Conservation (phyloP, 2,888 invertebrate species). For the Drosophila monieri region DNA sequence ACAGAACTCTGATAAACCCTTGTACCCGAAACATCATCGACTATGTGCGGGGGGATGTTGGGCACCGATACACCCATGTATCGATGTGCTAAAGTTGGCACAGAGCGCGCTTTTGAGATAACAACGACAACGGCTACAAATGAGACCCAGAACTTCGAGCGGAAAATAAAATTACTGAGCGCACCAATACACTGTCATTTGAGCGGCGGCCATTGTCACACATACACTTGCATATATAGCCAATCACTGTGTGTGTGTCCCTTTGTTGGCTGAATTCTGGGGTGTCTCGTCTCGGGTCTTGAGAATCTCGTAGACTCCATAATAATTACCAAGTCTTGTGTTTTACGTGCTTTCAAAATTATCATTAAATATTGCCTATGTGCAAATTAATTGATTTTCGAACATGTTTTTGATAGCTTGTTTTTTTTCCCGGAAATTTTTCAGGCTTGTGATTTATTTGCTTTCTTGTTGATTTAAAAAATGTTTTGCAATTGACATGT, state of each 20-base stretch:
- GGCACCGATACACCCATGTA: constrained; percentile 33
- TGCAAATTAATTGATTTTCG: constrained; percentile 50
- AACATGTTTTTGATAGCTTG: constrained; percentile 20
- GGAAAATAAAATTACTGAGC: constrained; percentile 55
- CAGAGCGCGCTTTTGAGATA: constrained; percentile 61
- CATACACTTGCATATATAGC: not conserved
- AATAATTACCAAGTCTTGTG: constrained; percentile 55
- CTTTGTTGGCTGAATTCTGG: constrained; percentile 32
- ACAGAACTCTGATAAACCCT: constrained; percentile 34
- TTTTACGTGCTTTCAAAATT: constrained; percentile 65
- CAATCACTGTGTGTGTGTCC: constrained; percentile 11
- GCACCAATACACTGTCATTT: constrained; percentile 57
- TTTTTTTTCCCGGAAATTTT: constrained; percentile 20
- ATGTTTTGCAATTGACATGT: too few species aligned
- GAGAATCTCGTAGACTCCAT: constrained; percentile 8
- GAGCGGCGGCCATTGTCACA: constrained; percentile 62
- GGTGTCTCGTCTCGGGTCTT: constrained; percentile 1
- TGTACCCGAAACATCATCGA: constrained; percentile 2
- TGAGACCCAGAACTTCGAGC: constrained; percentile 15
- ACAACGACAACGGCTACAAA: constrained; percentile 45
- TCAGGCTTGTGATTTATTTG: constrained; percentile 14
- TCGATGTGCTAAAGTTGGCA: constrained; percentile 56
- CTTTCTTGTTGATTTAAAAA: not conserved
- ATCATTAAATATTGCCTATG: constrained; percentile 52
- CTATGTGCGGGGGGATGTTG: not conserved